A percentile compares a stretch with the other conserved stretches of the same genome.
Conservation (phyloP, 2,797 vertebrate genomes). For the Tokudaia muenninki region DNA sequence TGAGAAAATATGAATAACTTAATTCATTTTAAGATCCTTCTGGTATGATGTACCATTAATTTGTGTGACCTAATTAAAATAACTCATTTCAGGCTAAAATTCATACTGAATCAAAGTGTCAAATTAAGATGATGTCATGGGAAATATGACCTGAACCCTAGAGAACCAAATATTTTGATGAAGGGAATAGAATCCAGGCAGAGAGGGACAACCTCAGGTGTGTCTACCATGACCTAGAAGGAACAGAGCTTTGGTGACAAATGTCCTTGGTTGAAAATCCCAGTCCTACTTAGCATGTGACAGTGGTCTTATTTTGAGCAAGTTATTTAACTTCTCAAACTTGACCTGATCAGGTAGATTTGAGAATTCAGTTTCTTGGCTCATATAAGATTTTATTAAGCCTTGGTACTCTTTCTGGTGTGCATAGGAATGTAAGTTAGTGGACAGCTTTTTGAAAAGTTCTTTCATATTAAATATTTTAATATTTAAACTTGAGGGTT, state of each 20-base stretch:
- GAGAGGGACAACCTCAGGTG: not conserved
- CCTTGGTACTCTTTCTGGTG: not conserved
- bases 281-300: not conserved
- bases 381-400: not conserved
- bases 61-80: constrained; percentile 43
- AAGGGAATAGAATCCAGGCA: not conserved
- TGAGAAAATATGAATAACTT: not conserved
- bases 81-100: not conserved
- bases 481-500: not conserved
- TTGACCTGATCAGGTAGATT: not conserved
- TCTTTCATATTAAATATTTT: not conserved
- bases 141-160: not conserved
- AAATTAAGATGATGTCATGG: not conserved
- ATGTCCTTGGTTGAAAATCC: not conserved
- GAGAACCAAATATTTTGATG: not conserved
- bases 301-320: not conserved
- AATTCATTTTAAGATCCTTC: constrained; percentile 21
- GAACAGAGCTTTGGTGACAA: not conserved
- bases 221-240: not conserved
- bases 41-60: constrained; percentile 1
- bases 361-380: not conserved
- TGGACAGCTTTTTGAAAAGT: not conserved
- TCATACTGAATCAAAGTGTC: not conserved
- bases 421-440: fast-evolving
- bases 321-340: not conserved